phyloP scores from a whole-genome alignment of 2,888 invertebrate genomes.

The Prosopocoilus inquinatus region DNA sequence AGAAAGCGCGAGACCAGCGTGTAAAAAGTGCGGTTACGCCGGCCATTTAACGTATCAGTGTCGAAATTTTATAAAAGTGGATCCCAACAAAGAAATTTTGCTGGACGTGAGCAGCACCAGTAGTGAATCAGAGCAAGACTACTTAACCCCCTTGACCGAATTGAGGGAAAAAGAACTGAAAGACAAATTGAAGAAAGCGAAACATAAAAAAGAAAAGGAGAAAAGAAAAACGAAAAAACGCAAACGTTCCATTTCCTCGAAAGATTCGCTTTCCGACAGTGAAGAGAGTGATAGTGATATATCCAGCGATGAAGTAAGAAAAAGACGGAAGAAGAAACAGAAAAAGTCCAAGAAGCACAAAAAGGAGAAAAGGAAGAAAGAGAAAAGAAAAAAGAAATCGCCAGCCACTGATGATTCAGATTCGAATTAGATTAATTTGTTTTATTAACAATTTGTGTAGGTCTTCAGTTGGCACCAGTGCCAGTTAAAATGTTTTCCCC shows the following conservation, averaged over 20 bases:
- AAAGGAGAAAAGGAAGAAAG: slow-evolving; percentile 47
- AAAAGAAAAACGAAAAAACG: slow-evolving; percentile 48
- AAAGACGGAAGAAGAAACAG: slow-evolving; percentile 32
- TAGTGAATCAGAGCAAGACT: slow-evolving; percentile 81
- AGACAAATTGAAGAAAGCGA: slow-evolving; percentile 65
- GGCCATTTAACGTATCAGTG: slow-evolving; percentile 96
- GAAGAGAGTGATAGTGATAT: slow-evolving; percentile 40
- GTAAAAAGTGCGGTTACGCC: slow-evolving; percentile 94
- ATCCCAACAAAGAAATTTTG: slow-evolving; percentile 89
- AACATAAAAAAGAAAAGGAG: slow-evolving; percentile 59
- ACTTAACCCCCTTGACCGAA: slow-evolving; percentile 78
- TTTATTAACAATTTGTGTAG: not conserved
- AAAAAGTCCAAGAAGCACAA: slow-evolving; percentile 39
- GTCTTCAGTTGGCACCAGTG: not conserved
- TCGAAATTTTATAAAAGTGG: slow-evolving; percentile 90
- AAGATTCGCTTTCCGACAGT: slow-evolving; percentile 31
- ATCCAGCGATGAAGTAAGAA: slow-evolving; percentile 27
- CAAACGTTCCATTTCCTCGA: slow-evolving; percentile 42
- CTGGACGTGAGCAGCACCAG: slow-evolving; percentile 94
- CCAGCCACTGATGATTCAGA: slow-evolving; percentile 30
- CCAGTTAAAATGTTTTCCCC: not conserved
- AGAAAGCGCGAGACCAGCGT: slow-evolving; percentile 81
- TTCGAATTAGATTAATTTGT: not conserved
- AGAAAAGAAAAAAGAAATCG: slow-evolving; percentile 44
- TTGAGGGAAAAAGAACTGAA: slow-evolving; percentile 75